phyloP scores from a whole-genome alignment of 2,797 vertebrate species.

The Myotis daubentonii region DNA sequence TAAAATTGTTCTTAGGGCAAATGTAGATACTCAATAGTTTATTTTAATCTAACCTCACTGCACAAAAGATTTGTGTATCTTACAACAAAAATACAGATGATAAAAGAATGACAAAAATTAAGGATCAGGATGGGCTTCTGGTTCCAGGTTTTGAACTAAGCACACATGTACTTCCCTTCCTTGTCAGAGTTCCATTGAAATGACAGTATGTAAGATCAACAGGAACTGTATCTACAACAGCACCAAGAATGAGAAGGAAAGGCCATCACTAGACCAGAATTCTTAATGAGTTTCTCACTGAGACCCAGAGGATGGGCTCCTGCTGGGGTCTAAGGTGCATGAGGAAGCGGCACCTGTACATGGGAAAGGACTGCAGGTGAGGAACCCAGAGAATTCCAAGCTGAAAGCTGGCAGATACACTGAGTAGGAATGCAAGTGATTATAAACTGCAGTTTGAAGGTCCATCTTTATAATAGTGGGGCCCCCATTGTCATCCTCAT shows the following conservation, averaged over 20 bases:
- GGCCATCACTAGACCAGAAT: neutral
- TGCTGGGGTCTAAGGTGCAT: neutral
- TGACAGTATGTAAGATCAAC: neutral
- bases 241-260: neutral
- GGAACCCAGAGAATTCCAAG: neutral
- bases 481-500: neutral
- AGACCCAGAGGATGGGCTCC: neutral
- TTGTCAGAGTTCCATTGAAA: neutral
- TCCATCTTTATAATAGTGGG: neutral
- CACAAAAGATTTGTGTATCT: neutral
- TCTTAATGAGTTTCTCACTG: neutral
- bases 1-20: neutral
- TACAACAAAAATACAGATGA: neutral
- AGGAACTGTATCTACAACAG: neutral
- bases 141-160: neutral
- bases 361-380: neutral
- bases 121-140: neutral
- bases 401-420: neutral
- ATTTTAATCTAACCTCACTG: neutral
- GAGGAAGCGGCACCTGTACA: accelerated
- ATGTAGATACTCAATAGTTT: neutral
- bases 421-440: neutral
- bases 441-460: neutral
- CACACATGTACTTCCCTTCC: too few relatives aligned
- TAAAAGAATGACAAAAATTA: neutral